phyloP scores from a whole-genome alignment of 35 echinoderm and acorn worm species.

The Hemicentrotus pulcherrimus region DNA sequence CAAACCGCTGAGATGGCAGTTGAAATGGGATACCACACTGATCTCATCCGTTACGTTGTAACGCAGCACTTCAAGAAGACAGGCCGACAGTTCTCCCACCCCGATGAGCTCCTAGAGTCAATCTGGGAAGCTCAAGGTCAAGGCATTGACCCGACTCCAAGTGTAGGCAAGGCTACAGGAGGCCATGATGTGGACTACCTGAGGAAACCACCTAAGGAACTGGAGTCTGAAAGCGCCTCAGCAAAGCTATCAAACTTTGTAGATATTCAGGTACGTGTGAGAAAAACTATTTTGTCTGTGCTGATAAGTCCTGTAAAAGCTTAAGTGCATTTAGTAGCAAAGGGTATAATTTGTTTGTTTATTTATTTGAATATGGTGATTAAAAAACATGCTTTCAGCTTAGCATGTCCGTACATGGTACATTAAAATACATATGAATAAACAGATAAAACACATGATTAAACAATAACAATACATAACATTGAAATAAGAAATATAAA shows the following conservation, averaged over 20 bases:
- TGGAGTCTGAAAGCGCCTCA: background rate
- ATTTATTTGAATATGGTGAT: too few relatives aligned
- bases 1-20: constrained; percentile 55
- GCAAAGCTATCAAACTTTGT: background rate
- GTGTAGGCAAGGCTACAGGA: background rate
- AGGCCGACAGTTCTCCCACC: background rate
- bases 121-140: constrained; percentile 62
- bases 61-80: constrained; percentile 38
- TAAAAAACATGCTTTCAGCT: too few relatives aligned
- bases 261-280: background rate
- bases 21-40: constrained; percentile 79
- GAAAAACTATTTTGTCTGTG: too few relatives aligned
- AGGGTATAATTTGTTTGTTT: too few relatives aligned
- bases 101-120: constrained; percentile 67
- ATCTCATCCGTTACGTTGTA: constrained; percentile 50
- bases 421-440: too few relatives aligned
- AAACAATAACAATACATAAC: too few relatives aligned
- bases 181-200: background rate
- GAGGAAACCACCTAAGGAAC: constrained; percentile 5
- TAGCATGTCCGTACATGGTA: too few relatives aligned
- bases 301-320: too few relatives aligned
- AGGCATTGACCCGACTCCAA: background rate
- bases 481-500: too few relatives aligned
- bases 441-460: too few relatives aligned
- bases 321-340: too few relatives aligned